Conservation (phyloP, 2,888 invertebrate species). For the Drepanosiphum platanoidis region DNA sequence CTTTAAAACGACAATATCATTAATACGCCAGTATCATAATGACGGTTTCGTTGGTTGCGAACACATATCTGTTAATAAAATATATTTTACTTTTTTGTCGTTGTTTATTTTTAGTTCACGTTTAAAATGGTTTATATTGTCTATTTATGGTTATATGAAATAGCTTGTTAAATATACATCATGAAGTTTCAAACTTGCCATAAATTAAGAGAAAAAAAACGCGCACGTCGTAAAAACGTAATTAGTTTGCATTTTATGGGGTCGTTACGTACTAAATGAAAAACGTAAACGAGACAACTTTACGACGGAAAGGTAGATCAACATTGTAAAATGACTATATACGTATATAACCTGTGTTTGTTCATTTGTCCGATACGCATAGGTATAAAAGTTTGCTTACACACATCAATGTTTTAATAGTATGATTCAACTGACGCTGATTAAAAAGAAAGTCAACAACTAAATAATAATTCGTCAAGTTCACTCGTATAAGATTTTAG, state of each 20-base stretch:
- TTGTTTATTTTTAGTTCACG: neutral
- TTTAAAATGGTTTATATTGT: slow-evolving; percentile 18
- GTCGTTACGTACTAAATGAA: slow-evolving; percentile 33
- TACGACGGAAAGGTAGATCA: slow-evolving; percentile 22
- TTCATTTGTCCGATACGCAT: slow-evolving; percentile 2
- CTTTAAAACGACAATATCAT: too few species aligned
- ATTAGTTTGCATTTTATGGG: slow-evolving; percentile 38
- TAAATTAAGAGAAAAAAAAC: slow-evolving; percentile 32
- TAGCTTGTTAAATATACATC: slow-evolving; percentile 26
- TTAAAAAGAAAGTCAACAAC: slow-evolving; percentile 8
- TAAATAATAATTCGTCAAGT: neutral
- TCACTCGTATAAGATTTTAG: too few species aligned
- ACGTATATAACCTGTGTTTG: neutral
- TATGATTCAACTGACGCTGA: slow-evolving; percentile 9
- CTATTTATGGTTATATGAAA: slow-evolving; percentile 3
- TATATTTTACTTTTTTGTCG: too few species aligned
- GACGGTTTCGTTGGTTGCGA: too few species aligned
- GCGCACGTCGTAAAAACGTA: slow-evolving; percentile 25
- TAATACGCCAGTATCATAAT: too few species aligned
- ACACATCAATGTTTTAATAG: slow-evolving; percentile 13
- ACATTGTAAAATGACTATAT: slow-evolving; percentile 21
- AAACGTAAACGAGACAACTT: slow-evolving; percentile 41
- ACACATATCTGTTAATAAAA: too few species aligned
- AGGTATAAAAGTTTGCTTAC: neutral
- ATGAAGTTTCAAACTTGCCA: slow-evolving; percentile 12